A percentile compares a stretch with the other conserved stretches of the same genome.
Conservation (phyloP, 2,888 invertebrate genomes). For the Scaptodrosophila latifasciaeformis region DNA sequence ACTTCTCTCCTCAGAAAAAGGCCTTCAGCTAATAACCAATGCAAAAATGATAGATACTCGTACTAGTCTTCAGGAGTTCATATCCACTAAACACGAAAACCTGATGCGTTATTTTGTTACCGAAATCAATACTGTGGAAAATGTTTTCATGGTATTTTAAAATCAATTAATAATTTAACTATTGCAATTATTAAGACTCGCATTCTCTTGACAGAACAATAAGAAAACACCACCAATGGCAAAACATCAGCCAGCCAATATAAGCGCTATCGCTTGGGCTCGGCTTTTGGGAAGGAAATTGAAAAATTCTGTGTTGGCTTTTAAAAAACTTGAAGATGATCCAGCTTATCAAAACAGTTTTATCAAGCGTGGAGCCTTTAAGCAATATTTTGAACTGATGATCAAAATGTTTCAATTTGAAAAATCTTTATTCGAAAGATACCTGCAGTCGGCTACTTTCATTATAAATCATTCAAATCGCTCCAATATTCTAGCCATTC, state of each 20-base stretch:
- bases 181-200: background rate
- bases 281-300: conserved; percentile 86
- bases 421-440: conserved; percentile 82
- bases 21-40: conserved; percentile 85
- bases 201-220: conserved; percentile 4
- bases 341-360: conserved; percentile 79
- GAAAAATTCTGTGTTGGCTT: conserved; percentile 86
- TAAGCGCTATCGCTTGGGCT: conserved; percentile 91
- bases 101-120: conserved; percentile 89
- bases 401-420: conserved; percentile 86
- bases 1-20: conserved; percentile 87
- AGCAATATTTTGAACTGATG: conserved; percentile 85
- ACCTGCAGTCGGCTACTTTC: conserved; percentile 80
- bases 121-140: conserved; percentile 85
- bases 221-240: conserved; percentile 76
- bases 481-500: conserved; percentile 81
- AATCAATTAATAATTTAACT: background rate
- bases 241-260: conserved; percentile 85
- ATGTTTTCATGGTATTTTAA: conserved; percentile 80
- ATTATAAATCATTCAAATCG: conserved; percentile 82
- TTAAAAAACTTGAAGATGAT: conserved; percentile 79
- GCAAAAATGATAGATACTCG: conserved; percentile 88
- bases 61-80: conserved; percentile 81
- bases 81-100: conserved; percentile 88
- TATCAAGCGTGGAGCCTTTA: conserved; percentile 84